phyloP scores from a whole-genome alignment of 2,888 invertebrate species.

The Leptogaster cylindrica region DNA sequence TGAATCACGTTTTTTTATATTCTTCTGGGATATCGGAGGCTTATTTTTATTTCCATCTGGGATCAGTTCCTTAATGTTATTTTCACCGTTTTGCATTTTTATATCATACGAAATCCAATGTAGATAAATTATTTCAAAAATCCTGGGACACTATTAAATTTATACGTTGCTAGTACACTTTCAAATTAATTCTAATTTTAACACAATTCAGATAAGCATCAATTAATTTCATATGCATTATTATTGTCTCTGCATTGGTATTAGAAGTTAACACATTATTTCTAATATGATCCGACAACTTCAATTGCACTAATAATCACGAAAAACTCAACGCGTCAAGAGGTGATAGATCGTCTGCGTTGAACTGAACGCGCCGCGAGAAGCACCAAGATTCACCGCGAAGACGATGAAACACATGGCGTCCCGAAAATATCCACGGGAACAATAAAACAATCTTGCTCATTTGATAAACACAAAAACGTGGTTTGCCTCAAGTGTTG shows the following conservation, averaged over 20 bases:
- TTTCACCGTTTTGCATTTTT: background rate
- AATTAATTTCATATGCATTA: no score
- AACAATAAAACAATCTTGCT: background rate
- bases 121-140: no score
- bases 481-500: conserved; percentile 2
- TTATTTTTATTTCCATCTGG: conserved; percentile 47
- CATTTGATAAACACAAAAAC: background rate
- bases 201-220: no score
- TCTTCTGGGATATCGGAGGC: conserved; percentile 45
- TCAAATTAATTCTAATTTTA: no score
- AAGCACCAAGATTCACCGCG: no score
- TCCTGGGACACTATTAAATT: no score
- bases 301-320: no score
- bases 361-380: conserved; percentile 2
- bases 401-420: conserved; percentile 43
- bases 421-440: conserved; percentile 42
- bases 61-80: conserved; percentile 30
- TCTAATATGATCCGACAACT: no score
- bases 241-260: no score
- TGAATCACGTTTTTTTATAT: conserved; percentile 44
- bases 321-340: conserved; percentile 13
- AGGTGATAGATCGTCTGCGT: background rate
- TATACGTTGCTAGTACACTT: no score
- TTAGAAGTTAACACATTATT: no score
- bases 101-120: no score